These are phyloP conservation scores for Epinephelus moara DNA, from an alignment of 2,113 vertebrate species.

Conservation along the genomic window DNA sequence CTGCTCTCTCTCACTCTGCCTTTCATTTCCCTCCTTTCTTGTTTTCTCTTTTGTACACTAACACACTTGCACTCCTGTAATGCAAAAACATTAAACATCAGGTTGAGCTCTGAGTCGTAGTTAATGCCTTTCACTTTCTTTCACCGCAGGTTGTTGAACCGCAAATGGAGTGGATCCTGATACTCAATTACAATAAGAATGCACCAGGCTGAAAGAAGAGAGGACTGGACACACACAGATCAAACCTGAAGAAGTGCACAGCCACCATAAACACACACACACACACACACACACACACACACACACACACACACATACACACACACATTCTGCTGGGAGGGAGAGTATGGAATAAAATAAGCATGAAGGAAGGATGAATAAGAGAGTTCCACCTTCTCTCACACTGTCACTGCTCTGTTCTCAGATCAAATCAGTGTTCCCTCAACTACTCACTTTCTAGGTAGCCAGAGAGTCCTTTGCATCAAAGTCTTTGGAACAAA, in stretches of 20 bases:
- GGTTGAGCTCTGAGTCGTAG: background rate
- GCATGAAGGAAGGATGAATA: slow-evolving; percentile 8
- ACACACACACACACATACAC: slow-evolving; percentile 3
- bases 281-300: background rate
- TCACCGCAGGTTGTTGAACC: slow-evolving; percentile 78
- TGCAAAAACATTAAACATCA: slow-evolving; percentile 38
- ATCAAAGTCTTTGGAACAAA: too few relatives aligned
- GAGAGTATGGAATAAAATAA: background rate
- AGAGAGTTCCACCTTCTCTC: background rate
- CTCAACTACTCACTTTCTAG: background rate
- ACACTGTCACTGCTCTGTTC: background rate
- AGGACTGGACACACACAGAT: background rate
- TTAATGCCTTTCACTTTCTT: slow-evolving; percentile 58
- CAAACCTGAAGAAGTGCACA: background rate
- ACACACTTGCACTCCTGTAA: slow-evolving; percentile 26
- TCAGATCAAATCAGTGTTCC: background rate
- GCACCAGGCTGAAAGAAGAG: slow-evolving; percentile 7
- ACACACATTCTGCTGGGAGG: background rate
- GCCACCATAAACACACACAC: background rate
- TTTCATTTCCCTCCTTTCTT: slow-evolving; percentile 50
- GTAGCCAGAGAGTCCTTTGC: too few relatives aligned
- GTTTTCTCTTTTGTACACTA: slow-evolving; percentile 60
- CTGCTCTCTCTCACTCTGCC: slow-evolving; percentile 80
- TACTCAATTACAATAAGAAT: background rate
- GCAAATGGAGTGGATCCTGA: slow-evolving; percentile 41